Evolutionary conservation across 2,113 vertebrate genomes (phyloP), one percentile per base, ranked within the genome.

Genomic region (Camelus bactrianus): DNA sequence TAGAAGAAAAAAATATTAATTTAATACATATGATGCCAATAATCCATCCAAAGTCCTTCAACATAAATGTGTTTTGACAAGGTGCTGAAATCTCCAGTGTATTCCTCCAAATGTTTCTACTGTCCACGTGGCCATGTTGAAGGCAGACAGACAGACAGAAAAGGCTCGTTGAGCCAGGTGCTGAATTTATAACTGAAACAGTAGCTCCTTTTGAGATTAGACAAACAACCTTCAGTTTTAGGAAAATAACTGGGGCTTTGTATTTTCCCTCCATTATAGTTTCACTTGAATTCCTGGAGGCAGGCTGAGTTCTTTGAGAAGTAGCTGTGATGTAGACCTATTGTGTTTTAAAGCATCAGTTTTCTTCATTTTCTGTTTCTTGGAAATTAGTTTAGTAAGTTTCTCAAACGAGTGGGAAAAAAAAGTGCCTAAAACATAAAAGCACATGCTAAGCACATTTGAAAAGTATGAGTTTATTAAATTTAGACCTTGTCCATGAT

Each of bases 61-160:
- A 35, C 72, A 65, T 83, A 58, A 94, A 56, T 38, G 42, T 76
- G 50, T 96, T 96, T 85, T 79, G 76, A 30, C 75, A 35, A 94
- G 48, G 35, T 91, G 42, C 32, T 65, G 28, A 46, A 54, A 76
- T 92, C 17, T 72, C 48, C n/a, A 56, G 0, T 72, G 60, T 76
- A 62, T 76, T 87, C 8, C 19, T 26, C 16, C 38, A 67, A 75
- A 15, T 94, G 42, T 69, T 89, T 86, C 73, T 82, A 0, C 60
- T 96, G 72, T 73, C 10, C 16, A 50, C 38, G 67, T 73, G 28
- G 5, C 16, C 6, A 15, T 48, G 58, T 77, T 50, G 46, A 90
- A 32, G 24, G 32, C 65, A 42, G 58, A 60, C 22, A 80, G 22
- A 60, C 6, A 52, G 72, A 80, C 32, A 58, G 52, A 65, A 81